Evolutionary conservation across 2,888 invertebrate species (phyloP).

Genomic region (Acleris literana): DNA sequence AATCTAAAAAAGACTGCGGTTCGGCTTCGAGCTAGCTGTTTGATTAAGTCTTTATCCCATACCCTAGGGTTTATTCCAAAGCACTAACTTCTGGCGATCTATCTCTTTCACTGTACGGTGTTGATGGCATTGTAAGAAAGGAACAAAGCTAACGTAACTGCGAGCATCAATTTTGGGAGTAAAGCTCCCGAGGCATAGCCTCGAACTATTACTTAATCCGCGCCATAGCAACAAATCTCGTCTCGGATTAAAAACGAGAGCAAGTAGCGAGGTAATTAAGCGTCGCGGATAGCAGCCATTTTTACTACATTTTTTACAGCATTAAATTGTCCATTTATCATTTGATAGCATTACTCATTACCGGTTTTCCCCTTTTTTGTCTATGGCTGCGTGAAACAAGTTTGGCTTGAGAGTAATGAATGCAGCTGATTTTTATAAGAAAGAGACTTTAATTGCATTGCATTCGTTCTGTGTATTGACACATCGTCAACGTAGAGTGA

Average conservation of each 20-base stretch:
- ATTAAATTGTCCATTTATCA: slow-evolving; percentile 36
- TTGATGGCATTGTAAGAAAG: too few relatives aligned
- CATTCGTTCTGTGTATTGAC: too few relatives aligned
- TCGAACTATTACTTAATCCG: slow-evolving; percentile 7
- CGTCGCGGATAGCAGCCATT: slow-evolving; percentile 13
- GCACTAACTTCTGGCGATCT: too few relatives aligned
- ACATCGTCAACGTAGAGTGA: too few relatives aligned
- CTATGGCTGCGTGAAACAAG: slow-evolving; percentile 39
- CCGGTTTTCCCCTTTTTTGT: slow-evolving; percentile 44
- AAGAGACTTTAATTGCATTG: too few relatives aligned
- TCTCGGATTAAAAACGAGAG: slow-evolving; percentile 20
- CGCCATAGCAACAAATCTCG: slow-evolving; percentile 14
- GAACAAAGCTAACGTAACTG: too few relatives aligned
- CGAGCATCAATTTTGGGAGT: too few relatives aligned
- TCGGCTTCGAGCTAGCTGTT: too few relatives aligned
- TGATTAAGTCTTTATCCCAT: too few relatives aligned
- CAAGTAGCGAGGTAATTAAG: slow-evolving; percentile 27
- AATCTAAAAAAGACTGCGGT: too few relatives aligned
- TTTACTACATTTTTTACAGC: slow-evolving; percentile 17
- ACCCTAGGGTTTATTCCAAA: too few relatives aligned
- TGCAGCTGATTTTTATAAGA: slow-evolving; percentile 5
- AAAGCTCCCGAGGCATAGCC: neutral
- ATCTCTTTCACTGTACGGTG: too few relatives aligned
- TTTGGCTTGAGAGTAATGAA: slow-evolving; percentile 39
- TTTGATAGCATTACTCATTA: slow-evolving; percentile 43